Evolutionary conservation across 2,797 vertebrate genomes (phyloP).

Genomic region (Myioborus miniatus): DNA sequence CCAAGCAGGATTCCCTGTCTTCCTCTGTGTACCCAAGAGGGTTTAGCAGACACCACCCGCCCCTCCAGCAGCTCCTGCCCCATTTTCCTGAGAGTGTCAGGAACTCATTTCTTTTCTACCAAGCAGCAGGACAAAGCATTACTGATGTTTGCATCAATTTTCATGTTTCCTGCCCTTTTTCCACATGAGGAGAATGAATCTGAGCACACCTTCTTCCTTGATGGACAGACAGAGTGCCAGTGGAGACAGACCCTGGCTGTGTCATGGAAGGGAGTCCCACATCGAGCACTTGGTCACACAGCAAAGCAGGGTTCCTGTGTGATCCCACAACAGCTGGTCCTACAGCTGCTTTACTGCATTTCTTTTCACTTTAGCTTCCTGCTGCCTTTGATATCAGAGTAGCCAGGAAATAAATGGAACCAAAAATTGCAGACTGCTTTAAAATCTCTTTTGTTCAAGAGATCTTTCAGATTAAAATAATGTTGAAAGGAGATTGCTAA

Average conservation of each 20-base stretch:
- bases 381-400: not conserved
- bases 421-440: not conserved
- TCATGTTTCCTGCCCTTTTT: not conserved
- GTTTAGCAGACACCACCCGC: not conserved
- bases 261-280: not conserved
- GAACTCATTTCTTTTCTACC: not conserved
- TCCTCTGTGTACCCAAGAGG: not conserved
- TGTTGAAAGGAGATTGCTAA: not conserved
- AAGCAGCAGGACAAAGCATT: not conserved
- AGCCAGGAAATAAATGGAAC: slow-evolving; percentile 16
- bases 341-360: not conserved
- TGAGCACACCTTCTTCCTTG: not conserved
- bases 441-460: not conserved
- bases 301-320: not conserved
- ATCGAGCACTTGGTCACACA: not conserved
- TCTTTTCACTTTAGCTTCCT: not conserved
- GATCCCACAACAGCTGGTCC: not conserved
- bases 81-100: not conserved
- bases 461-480: slow-evolving; percentile 3
- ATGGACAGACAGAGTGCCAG: not conserved
- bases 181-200: not conserved
- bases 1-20: not conserved
- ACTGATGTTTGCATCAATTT: not conserved
- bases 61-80: not conserved
- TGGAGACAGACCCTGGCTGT: not conserved